Conservation (phyloP, 2,113 vertebrate species). For the Boleophthalmus pectinirostris region DNA sequence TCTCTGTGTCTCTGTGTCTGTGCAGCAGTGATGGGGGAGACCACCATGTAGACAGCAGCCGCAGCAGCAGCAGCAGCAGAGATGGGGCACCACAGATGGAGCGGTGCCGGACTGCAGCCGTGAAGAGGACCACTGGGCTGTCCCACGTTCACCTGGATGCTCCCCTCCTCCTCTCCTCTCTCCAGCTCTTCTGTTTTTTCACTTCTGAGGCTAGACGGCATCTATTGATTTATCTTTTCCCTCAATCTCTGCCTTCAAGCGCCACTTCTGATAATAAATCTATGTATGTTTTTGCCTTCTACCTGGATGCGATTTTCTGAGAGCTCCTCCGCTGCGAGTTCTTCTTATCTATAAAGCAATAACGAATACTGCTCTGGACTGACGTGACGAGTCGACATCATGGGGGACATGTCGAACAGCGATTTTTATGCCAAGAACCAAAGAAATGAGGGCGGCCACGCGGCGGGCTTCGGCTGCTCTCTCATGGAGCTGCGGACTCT, state of each 20-base stretch:
- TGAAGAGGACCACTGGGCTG: constrained; percentile 82
- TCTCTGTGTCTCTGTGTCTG: constrained; percentile 47
- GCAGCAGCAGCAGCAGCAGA: constrained; percentile 75
- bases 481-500: constrained; percentile 93
- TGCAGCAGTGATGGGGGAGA: constrained; percentile 84
- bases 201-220: constrained; percentile 49
- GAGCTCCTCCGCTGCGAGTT: constrained; percentile 42
- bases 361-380: constrained; percentile 60
- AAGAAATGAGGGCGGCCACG: constrained; percentile 92
- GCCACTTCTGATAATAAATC: constrained; percentile 16
- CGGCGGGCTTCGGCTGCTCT: constrained; percentile 89
- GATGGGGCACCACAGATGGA: constrained; percentile 93
- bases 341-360: constrained; percentile 72
- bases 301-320: constrained; percentile 41
- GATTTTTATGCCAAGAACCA: constrained; percentile 99
- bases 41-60: constrained; percentile 90
- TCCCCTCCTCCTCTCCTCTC: constrained; percentile 50
- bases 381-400: constrained; percentile 72
- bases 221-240: constrained; percentile 30
- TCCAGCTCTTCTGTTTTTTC: constrained; percentile 50
- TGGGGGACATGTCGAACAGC: constrained; percentile 99
- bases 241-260: constrained; percentile 41
- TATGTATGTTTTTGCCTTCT: constrained; percentile 26
- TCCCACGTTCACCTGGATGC: constrained; percentile 71
- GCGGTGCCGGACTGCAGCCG: constrained; percentile 88